phyloP scores from a whole-genome alignment of 2,888 invertebrate genomes.

The Dromius quadrimaculatus region DNA sequence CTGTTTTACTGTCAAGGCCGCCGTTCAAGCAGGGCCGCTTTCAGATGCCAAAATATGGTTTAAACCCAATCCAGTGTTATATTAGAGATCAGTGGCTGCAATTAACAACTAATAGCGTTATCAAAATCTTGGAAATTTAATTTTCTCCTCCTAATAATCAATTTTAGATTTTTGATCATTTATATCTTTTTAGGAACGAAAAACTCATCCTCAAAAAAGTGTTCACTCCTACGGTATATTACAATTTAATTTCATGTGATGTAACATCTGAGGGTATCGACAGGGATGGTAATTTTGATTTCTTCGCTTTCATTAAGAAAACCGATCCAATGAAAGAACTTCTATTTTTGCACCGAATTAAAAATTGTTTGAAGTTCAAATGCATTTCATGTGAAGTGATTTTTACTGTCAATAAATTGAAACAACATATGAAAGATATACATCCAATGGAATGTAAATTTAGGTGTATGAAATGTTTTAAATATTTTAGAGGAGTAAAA shows the following conservation, averaged over 20 bases:
- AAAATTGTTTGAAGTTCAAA: constrained; percentile 50
- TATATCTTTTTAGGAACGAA: constrained; percentile 23
- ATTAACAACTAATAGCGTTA: no score
- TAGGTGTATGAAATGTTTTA: constrained; percentile 53
- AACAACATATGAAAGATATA: constrained; percentile 46
- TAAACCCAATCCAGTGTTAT: no score
- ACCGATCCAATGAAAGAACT: background rate
- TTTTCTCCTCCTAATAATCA: no score
- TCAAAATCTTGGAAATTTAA: no score
- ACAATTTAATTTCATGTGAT: constrained; percentile 15
- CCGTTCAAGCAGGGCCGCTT: no score
- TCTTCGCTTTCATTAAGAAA: constrained; percentile 14
- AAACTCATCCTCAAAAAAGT: constrained; percentile 11
- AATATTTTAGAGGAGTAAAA: constrained; percentile 29
- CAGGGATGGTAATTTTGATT: constrained; percentile 13
- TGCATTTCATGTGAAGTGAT: constrained; percentile 49
- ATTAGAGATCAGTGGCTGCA: no score
- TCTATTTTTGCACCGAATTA: constrained; percentile 33
- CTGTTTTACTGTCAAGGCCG: no score
- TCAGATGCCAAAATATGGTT: no score
- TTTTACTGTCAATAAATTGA: constrained; percentile 26
- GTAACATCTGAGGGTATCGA: background rate
- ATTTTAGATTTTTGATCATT: background rate
- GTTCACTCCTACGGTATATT: background rate
- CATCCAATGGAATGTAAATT: constrained; percentile 53